Percentiles rank a stretch among this genome's conserved stretches.
phyloP scores from a whole-genome alignment of 37 sponge, comb jelly and placozoan genomes.

The Cladorhizidae sp. region DNA sequence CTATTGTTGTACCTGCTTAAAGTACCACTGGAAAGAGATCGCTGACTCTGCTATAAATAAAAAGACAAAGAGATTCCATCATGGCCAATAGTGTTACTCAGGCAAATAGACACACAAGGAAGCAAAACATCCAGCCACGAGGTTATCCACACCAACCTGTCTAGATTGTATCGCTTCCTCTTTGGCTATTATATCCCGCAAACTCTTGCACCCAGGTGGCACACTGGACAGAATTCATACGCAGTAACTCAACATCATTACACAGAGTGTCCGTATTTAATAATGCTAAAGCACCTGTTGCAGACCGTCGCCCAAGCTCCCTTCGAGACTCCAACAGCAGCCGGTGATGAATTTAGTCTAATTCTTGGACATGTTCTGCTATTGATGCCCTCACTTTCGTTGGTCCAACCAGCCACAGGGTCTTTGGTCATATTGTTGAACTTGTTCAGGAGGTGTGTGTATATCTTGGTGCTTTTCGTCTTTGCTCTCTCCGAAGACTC shows the following conservation, averaged over 20 bases:
- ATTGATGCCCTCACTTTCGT: neutral
- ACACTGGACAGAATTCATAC: neutral
- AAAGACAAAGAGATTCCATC: too few species aligned
- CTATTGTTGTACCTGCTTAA: too few species aligned
- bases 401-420: neutral
- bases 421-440: neutral
- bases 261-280: conserved; percentile 3
- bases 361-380: neutral
- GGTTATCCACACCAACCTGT: conserved; percentile 11
- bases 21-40: too few species aligned
- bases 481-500: neutral
- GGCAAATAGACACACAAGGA: too few species aligned
- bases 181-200: conserved; percentile 48
- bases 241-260: neutral
- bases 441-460: neutral
- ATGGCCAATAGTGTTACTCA: too few species aligned
- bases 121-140: too few species aligned
- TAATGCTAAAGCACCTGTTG: neutral
- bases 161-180: neutral
- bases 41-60: too few species aligned
- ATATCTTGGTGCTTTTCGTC: neutral
- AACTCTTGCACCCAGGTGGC: neutral
- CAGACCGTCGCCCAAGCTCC: neutral
- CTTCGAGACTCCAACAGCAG: neutral
- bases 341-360: neutral